Conservation (phyloP, 1,140 invertebrate species). For the Heterodera carotae region DNA sequence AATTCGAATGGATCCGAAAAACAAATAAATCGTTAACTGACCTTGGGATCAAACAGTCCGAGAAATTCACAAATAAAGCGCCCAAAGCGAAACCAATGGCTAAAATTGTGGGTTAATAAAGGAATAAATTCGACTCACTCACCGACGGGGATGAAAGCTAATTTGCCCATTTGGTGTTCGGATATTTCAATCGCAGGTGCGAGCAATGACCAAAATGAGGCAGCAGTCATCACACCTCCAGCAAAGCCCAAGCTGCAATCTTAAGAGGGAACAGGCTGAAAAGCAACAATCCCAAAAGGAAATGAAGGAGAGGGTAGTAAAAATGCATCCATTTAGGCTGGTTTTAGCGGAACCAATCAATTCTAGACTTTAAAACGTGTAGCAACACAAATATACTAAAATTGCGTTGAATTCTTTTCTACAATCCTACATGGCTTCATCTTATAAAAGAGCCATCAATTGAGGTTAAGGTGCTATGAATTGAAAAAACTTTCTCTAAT, state of each 20-base stretch:
- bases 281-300: no score
- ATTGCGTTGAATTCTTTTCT: no score
- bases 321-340: no score
- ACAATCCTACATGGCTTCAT: no score
- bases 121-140: not conserved
- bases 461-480: no score
- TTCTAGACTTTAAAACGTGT: no score
- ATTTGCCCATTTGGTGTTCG: slow-evolving; percentile 74
- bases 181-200: slow-evolving; percentile 88
- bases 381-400: no score
- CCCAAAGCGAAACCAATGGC: slow-evolving; percentile 85
- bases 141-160: slow-evolving; percentile 86
- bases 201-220: slow-evolving; percentile 94
- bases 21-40: slow-evolving; percentile 14
- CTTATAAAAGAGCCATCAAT: no score
- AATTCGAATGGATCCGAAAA: not conserved
- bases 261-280: slow-evolving; percentile 27
- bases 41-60: slow-evolving; percentile 83
- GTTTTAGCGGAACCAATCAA: no score
- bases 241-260: slow-evolving; percentile 93
- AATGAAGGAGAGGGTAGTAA: no score
- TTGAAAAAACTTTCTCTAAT: no score
- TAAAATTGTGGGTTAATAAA: not conserved
- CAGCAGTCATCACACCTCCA: slow-evolving; percentile 93
- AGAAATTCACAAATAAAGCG: slow-evolving; percentile 86